These are phyloP conservation scores for Invenusta paracnida DNA, from an alignment of 2,888 invertebrate genomes.

Conservation along the genomic window DNA sequence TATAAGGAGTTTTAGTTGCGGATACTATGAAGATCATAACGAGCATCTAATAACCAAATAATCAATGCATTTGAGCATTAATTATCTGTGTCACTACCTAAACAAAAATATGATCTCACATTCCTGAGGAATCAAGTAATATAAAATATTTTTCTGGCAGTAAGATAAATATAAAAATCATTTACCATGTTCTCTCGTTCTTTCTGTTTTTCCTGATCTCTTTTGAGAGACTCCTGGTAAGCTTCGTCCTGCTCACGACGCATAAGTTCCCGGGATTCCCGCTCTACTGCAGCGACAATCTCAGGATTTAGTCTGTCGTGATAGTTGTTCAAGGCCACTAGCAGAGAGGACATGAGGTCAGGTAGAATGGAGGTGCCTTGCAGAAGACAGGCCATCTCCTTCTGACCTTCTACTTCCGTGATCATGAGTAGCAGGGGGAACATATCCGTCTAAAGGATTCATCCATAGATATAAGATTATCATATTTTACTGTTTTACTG, in stretches of 20 bases:
- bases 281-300: slow-evolving; percentile 34
- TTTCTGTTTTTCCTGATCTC: slow-evolving; percentile 29
- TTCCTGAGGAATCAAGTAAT: too few species aligned
- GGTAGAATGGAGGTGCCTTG: not conserved
- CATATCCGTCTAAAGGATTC: not conserved
- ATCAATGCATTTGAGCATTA: too few species aligned
- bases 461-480: too few species aligned
- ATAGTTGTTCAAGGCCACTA: not conserved
- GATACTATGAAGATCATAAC: too few species aligned
- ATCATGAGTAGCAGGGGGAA: slow-evolving; percentile 6
- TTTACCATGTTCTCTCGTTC: too few species aligned
- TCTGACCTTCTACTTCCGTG: not conserved
- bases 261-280: slow-evolving; percentile 23
- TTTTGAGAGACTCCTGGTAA: slow-evolving; percentile 30
- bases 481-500: too few species aligned
- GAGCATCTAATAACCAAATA: too few species aligned
- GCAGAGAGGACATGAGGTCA: not conserved
- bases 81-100: too few species aligned
- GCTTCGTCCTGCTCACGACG: slow-evolving; percentile 35
- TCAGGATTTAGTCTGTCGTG: slow-evolving; percentile 1
- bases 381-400: not conserved
- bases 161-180: too few species aligned
- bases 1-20: too few species aligned
- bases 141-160: too few species aligned
- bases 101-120: too few species aligned